Evolutionary conservation across 2,113 vertebrate genomes (phyloP), one percentile per base, ranked within the genome.

Genomic region (Montifringilla adamsi): DNA sequence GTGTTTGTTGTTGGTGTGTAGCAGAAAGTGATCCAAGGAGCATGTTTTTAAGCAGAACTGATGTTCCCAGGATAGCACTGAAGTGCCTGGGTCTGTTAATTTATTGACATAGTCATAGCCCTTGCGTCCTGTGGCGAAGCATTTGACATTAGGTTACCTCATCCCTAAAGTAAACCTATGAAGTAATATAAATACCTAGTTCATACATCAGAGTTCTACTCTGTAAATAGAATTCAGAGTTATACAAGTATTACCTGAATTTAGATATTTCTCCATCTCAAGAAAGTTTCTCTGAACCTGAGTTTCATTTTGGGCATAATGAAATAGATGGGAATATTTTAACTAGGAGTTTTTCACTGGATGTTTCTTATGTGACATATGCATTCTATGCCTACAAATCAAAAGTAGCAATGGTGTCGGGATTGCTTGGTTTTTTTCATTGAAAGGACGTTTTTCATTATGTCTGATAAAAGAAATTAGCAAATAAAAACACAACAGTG

Each of bases 121-220:
- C 5, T 70, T 77, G 50, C 0, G 0, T 30, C 46, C 33, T 1
- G 3, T 30, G 24, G 15, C 0, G 19, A 84, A 87, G 5, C 9
- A 31, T 49, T 56, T 35, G 6, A 13, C 22, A 3, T 67, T 62
- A 22, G 4, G 16, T 44, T 92, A 41, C 23, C 12, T 75, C 55
- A 49, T 17, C 17, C 80, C 31, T 49, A 74, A 81, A 82, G 33
- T 46, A 90, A 87, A 77, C 31, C 6, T 53, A 28, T 67, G 46
- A 89, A 55, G 6, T 49, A 53, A 41, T 50, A 39, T 18, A 81
- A 87, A 84, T 28, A 63, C 7, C 12, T 46, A 21, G 35, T 66
- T 77, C 37, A 62, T 30, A 77, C 13, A 49, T 27, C 31, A 80
- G 35, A 66, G 7, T 44, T 80, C n/a, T 49, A 21, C 21, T 62